These are phyloP conservation scores for Philaenus spumarius DNA, from an alignment of 1,140 invertebrate species.

Conservation along the genomic window DNA sequence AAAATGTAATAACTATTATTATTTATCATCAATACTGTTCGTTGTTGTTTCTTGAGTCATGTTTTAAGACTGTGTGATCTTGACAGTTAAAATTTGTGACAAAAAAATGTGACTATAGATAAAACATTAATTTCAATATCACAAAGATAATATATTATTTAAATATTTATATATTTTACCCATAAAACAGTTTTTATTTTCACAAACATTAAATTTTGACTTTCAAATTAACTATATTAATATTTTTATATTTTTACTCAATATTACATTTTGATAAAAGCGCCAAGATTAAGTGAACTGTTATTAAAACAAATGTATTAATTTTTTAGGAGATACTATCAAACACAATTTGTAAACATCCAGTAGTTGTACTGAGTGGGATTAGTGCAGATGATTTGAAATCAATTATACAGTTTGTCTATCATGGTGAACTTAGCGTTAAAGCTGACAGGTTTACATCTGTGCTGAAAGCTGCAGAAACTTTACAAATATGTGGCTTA, in stretches of 20 bases:
- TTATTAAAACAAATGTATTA: conserved; percentile 6
- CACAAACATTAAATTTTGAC: no score
- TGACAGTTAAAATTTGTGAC: no score
- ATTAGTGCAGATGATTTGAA: conserved; percentile 44
- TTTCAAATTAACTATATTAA: neutral
- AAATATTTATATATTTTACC: no score
- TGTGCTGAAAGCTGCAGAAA: conserved; percentile 44
- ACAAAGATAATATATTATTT: no score
- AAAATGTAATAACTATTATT: no score
- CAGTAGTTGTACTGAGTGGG: conserved; percentile 47
- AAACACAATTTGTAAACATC: conserved; percentile 41
- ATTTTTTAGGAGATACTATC: conserved; percentile 40
- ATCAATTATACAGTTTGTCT: conserved; percentile 50
- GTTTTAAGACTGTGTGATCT: no score
- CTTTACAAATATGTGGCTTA: conserved; percentile 45
- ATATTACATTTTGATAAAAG: neutral
- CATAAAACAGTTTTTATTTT: no score
- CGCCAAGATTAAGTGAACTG: neutral
- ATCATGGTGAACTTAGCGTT: conserved; percentile 49
- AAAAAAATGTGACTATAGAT: no score
- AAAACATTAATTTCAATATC: no score
- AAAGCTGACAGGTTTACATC: conserved; percentile 42
- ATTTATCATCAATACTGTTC: no score
- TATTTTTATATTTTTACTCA: neutral
- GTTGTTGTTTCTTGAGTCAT: no score